These are phyloP conservation scores for Bryconaethiops microstoma DNA, from an alignment of 2,797 vertebrate genomes.

Conservation along the genomic window DNA sequence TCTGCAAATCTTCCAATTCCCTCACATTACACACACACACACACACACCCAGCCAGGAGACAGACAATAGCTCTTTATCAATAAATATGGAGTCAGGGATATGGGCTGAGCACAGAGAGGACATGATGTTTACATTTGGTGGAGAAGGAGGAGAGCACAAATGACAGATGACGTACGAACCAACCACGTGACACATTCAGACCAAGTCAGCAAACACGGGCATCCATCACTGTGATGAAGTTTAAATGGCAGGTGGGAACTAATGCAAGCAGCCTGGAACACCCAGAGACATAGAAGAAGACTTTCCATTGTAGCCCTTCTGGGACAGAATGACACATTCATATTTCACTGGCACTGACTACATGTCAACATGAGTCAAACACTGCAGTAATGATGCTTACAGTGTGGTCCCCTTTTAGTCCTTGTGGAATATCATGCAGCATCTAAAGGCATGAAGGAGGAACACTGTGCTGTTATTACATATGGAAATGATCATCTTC, in stretches of 20 bases:
- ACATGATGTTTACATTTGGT: slow-evolving; percentile 51
- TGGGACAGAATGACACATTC: background rate
- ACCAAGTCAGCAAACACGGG: slow-evolving; percentile 24
- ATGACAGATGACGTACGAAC: slow-evolving; percentile 39
- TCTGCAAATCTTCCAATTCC: slow-evolving; percentile 8
- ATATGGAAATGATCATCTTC: background rate
- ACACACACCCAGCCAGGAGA: slow-evolving; percentile 17
- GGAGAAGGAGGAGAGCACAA: slow-evolving; percentile 34
- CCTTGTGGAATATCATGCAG: background rate
- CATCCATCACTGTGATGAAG: background rate
- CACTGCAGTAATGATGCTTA: background rate
- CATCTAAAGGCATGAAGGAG: background rate
- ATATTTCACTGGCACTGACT: background rate
- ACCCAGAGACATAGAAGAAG: background rate
- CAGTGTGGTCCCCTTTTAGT: background rate
- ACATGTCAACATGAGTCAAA: background rate
- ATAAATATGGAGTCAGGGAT: slow-evolving; percentile 13
- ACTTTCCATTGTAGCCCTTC: background rate
- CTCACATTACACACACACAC: background rate
- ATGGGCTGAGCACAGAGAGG: slow-evolving; percentile 2
- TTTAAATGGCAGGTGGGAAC: slow-evolving; percentile 2
- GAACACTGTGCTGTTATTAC: background rate
- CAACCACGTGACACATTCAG: slow-evolving; percentile 29
- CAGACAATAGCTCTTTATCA: slow-evolving; percentile 47
- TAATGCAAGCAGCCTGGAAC: background rate